Base-by-base conservation (phyloP, 1,140 invertebrate species). In the Drosophila tropicalis region DNA sequence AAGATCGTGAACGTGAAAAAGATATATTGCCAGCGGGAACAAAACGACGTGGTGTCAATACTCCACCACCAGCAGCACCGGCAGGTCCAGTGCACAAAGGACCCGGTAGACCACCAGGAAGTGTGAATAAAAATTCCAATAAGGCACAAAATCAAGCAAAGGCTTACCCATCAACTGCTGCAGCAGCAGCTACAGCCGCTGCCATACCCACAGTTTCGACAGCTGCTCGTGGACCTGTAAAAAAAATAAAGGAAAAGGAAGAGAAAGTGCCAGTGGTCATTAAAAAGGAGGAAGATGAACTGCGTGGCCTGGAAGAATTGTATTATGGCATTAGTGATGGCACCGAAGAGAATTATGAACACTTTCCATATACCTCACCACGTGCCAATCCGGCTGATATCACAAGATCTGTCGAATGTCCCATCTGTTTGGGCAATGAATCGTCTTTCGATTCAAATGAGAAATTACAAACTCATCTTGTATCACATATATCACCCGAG, bases 401-500 rank as follows among this genome's bases (percentile, higher is more conserved):
- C 34, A 62, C 71, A 34, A 70, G 79, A 68, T 61, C 63, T 51
- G 89, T 93, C 9, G 91, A 94, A 92, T 95, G 94, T 70, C 93
- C 93, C 17, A 92, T 95, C 77, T 94, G 96, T 92, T 55, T 90
- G 6, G 80, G 72, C 17, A 79, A 92, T 86, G 72, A 93, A 71
- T 90, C 92, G 22, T 94, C 44, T 4, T 51, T 94, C 83, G 85
- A 92, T 69, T 93, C 94, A 61, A 94, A 95, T 93, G 93, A 94
- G 1, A 93, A 94, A 54, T 93, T 97, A 1, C 95, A 96, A 93
- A 93, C 93, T 7, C 96, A 97, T 90, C 90, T 96, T 67, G 94
- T 95, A 55, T 92, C 91, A 5, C 96, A 97, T 85, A 94, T 95
- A 56, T 92, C 92, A 19, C 78, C 91, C 0, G 89, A 92, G 17